Evolutionary conservation across 1,140 invertebrate genomes (phyloP).

Genomic region (Temnothorax longispinosus): DNA sequence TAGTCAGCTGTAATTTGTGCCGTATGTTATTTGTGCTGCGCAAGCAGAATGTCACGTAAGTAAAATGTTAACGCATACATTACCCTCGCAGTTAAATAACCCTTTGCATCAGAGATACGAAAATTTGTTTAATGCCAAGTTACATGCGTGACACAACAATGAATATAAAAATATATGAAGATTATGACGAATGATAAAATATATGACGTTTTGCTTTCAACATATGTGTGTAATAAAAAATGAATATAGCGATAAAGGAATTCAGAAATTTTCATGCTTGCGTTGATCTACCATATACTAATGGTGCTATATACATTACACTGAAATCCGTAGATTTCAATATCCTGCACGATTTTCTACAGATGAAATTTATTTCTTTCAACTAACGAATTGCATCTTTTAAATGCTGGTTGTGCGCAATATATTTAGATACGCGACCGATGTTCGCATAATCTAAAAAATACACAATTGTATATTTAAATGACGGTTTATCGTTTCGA

Average conservation of each 20-base stretch:
- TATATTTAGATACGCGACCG: slow-evolving; percentile 55
- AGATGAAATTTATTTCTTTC: not conserved
- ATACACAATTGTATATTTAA: not conserved
- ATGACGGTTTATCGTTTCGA: not conserved
- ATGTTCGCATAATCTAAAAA: slow-evolving; percentile 46
- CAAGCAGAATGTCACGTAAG: not conserved
- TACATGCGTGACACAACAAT: not conserved
- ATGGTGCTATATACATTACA: not conserved
- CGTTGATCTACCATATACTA: not conserved
- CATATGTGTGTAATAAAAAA: no score
- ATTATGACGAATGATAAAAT: no score
- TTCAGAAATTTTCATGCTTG: not conserved
- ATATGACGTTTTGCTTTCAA: not conserved
- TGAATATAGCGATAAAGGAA: not conserved
- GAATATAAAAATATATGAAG: not conserved
- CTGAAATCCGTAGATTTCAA: not conserved
- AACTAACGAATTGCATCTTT: not conserved
- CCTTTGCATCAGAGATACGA: not conserved
- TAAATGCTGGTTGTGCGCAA: slow-evolving; percentile 48
- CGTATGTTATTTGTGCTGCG: not conserved
- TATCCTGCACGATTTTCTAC: not conserved
- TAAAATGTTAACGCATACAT: not conserved
- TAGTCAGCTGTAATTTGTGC: not conserved
- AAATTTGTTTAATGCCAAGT: not conserved
- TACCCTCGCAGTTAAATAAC: not conserved